Evolutionary conservation across 23 tunicate genomes (phyloP), one percentile per base, ranked within the genome.

Genomic region (Corella eumyota): DNA sequence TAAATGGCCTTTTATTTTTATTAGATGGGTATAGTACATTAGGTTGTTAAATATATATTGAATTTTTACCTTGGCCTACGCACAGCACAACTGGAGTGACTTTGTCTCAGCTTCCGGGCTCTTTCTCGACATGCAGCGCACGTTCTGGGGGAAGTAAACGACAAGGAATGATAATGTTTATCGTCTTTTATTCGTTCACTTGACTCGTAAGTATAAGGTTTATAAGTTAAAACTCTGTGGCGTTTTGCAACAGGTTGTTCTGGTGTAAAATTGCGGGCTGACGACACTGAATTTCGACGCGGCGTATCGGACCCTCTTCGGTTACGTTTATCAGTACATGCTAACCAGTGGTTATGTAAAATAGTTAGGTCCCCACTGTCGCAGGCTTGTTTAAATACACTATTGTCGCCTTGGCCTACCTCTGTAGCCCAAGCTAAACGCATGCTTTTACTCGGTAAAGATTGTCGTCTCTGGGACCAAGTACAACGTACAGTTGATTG

Each of bases 341-440:
- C 58, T 33, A 63, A 13, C 80, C 80, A 74, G 56, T 74, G 28
- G 56, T 74, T 66, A 23, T 64, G 59, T 40, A 74, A 30, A n/a
- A 66, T 57, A 31, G 71, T 74, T 4, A 74, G 32, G 56, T 74
- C 71, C 44, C 80, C 80, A 47, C 56, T 56, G 25, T 66, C 34
- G 49, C 68, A 50, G 19, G 80, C 80, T 19, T 56, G 71, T 24
- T 74, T 55, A 34, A 74, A 28, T 1, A 61, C 51, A 36, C 64
- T 72, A 2, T 64, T 37, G 23, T 64, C 80, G 6, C 64, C 71
- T 28, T 63, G 71, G 23, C 60, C 30, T 1, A 56, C 60, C 33
- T 74, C 64, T 19, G 68, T 64, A 5, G 65, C 80, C 80, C 80
- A 74, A 20, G 80, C 80, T 24, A 64, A 55, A 21, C 80, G 70